A percentile compares a stretch with the other conserved stretches of the same genome.
phyloP scores from a whole-genome alignment of 2,113 vertebrate species.

The Turnix velox region DNA sequence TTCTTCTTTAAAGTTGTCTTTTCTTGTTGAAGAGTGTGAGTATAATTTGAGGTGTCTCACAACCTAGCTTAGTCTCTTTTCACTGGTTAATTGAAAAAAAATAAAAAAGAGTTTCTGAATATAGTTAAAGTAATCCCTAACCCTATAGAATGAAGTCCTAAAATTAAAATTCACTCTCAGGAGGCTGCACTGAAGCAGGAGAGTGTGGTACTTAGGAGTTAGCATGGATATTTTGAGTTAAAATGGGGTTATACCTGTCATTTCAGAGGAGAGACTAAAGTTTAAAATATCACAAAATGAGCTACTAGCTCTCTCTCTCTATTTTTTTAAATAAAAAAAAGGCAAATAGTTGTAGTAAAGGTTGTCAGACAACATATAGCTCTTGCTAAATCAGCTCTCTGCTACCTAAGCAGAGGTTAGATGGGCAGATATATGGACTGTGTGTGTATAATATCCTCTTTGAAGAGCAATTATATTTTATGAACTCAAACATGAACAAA shows the following conservation, averaged over 20 bases:
- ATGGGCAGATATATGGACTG: not conserved
- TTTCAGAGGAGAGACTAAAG: not conserved
- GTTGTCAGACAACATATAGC: not conserved
- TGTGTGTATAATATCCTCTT: not conserved
- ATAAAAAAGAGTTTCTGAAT: not conserved
- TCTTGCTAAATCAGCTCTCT: not conserved
- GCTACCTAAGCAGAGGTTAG: not conserved
- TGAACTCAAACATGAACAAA: not conserved
- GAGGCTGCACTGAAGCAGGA: not conserved
- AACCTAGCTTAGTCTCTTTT: not conserved
- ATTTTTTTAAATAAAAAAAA: not conserved
- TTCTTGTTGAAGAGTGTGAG: not conserved
- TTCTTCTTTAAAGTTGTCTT: not conserved
- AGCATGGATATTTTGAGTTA: not conserved
- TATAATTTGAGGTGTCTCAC: not conserved
- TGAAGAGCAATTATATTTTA: not conserved
- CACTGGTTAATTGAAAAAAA: not conserved
- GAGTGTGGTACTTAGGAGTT: not conserved
- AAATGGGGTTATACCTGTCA: not conserved
- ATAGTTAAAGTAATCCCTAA: not conserved
- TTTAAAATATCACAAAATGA: not conserved
- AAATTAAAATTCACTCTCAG: not conserved
- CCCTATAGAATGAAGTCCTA: not conserved
- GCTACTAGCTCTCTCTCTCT: not conserved
- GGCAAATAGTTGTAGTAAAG: not conserved